phyloP scores from a whole-genome alignment of 2,113 vertebrate genomes.

The Xenus cinereus region DNA sequence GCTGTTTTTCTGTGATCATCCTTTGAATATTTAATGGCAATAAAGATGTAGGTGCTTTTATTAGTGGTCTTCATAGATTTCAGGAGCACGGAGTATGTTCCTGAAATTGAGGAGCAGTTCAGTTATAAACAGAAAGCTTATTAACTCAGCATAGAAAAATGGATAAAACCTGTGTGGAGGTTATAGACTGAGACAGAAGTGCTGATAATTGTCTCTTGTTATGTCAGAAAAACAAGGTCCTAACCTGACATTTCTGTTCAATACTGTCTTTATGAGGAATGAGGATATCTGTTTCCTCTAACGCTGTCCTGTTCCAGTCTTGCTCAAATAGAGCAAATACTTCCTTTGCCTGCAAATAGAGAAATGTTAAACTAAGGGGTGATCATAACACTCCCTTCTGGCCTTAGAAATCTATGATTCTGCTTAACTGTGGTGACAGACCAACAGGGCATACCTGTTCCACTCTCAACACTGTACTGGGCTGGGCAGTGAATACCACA shows the following conservation, averaged over 20 bases:
- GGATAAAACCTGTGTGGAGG: not conserved
- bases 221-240: not conserved
- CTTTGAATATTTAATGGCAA: not conserved
- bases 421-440: not conserved
- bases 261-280: not conserved
- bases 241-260: conserved; percentile 1
- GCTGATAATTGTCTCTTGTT: not conserved
- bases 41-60: not conserved
- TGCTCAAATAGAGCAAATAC: not conserved
- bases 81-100: not conserved
- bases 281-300: not conserved
- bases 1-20: not conserved
- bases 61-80: not conserved
- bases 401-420: not conserved
- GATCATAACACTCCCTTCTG: not conserved
- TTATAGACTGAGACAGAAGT: not conserved
- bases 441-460: not conserved
- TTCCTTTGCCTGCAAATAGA: not conserved
- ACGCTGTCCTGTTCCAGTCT: not conserved
- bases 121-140: not conserved
- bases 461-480: accelerated
- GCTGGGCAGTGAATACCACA: not conserved
- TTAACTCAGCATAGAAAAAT: not conserved
- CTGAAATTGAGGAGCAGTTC: not conserved
- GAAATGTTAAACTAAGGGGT: not conserved